Conservation (phyloP, 2,888 invertebrate genomes). For the Caenorhabditis drosophilae region DNA sequence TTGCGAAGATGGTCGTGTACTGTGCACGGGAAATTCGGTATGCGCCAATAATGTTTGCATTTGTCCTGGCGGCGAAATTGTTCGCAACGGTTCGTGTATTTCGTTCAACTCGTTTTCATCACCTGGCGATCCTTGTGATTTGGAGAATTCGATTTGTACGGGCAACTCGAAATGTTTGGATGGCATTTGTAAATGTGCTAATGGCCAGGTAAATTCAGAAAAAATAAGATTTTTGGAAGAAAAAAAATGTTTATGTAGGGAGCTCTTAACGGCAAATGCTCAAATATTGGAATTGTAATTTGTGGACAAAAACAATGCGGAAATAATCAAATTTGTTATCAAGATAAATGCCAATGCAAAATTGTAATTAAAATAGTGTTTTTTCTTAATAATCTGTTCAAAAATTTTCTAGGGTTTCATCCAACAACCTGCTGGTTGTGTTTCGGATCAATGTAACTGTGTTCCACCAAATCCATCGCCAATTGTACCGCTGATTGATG, state of each 20-base stretch:
- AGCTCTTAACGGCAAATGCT: constrained; percentile 61
- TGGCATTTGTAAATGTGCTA: constrained; percentile 58
- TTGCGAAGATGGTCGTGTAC: constrained; percentile 43
- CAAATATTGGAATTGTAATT: constrained; percentile 28
- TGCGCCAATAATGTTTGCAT: constrained; percentile 65
- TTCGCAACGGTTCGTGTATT: constrained; percentile 41
- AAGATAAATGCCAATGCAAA: constrained; percentile 37
- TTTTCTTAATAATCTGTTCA: constrained; percentile 6
- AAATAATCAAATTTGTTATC: constrained; percentile 26
- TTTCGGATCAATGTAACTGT: not conserved
- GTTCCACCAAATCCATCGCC: no score
- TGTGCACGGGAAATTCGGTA: constrained; percentile 64
- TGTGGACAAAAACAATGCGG: constrained; percentile 24
- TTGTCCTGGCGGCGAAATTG: constrained; percentile 63
- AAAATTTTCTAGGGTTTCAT: constrained; percentile 20
- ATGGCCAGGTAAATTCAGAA: no score
- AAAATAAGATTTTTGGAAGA: no score
- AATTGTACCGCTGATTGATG: no score
- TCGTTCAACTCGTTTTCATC: constrained; percentile 45
- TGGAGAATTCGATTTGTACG: constrained; percentile 58
- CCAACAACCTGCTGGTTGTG: constrained; percentile 3
- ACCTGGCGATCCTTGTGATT: constrained; percentile 62
- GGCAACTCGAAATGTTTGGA: constrained; percentile 61
- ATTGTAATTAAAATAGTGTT: constrained; percentile 2
- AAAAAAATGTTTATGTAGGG: no score